Percentiles rank a stretch among this genome's conserved stretches.
Conservation (phyloP, 2,888 invertebrate genomes). For the Melanostoma scalare region DNA sequence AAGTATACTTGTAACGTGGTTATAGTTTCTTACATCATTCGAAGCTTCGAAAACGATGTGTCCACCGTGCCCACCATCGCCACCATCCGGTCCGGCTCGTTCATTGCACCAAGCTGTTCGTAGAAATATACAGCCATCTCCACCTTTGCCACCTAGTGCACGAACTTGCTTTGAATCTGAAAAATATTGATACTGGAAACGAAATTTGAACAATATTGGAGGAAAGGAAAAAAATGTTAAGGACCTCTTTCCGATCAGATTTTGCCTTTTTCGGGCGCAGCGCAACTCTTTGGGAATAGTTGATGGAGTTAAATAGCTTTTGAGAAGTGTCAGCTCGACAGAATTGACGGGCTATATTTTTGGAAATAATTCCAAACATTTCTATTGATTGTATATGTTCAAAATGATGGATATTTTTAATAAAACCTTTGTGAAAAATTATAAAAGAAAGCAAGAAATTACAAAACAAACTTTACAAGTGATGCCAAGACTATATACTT, state of each 20-base stretch:
- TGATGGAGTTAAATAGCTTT: constrained; percentile 18
- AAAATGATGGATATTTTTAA: too few species aligned
- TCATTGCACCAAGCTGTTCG: constrained; percentile 91
- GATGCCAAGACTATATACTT: too few species aligned
- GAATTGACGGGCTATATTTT: constrained; percentile 41
- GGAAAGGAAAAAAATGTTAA: neutral
- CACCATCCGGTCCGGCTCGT: constrained; percentile 95
- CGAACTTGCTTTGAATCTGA: constrained; percentile 88
- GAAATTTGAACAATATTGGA: neutral
- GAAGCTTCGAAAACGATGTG: constrained; percentile 93
- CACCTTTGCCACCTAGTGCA: constrained; percentile 93
- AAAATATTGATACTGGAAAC: constrained; percentile 84
- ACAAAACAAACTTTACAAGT: too few species aligned
- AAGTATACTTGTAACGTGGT: constrained; percentile 85
- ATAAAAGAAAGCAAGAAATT: too few species aligned
- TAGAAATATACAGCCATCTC: constrained; percentile 96
- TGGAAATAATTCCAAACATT: constrained; percentile 47
- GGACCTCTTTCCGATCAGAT: constrained; percentile 81
- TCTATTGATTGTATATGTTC: too few species aligned
- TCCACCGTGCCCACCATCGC: constrained; percentile 97
- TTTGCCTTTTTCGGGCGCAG: constrained; percentile 82
- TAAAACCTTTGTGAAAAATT: too few species aligned
- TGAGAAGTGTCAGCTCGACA: constrained; percentile 24
- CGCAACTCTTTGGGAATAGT: constrained; percentile 76
- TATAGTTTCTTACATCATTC: constrained; percentile 87